Evolutionary conservation across 2,888 invertebrate species (phyloP), one percentile per base, ranked within the genome.

Genomic region (Ormyrus thymus): DNA sequence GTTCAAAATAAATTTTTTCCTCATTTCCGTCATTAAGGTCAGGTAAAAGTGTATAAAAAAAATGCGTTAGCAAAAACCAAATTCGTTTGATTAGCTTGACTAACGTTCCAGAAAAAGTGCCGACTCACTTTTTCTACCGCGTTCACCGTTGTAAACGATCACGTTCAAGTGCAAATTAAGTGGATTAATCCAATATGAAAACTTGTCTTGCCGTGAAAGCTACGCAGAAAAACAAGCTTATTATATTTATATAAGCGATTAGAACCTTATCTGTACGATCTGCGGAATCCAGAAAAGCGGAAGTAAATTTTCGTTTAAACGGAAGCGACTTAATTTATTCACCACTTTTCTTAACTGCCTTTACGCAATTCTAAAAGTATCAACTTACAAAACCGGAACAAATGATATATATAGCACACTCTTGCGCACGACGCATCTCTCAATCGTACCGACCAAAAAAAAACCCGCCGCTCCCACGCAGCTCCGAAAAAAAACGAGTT

Each of bases 231-330:
- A 53, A 53, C 51, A 43, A 46, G 46, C 53, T 9, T 62, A 45
- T 72, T 62, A 53, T 29, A 72, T 72, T 43, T 72, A 15, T 53
- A 72, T 72, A 71, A 71, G 61, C 43, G 59, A 50, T 43, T 43
- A 9, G 59, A 43, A 51, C 45, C 51, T 61, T 51, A n/a, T 8
- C 9, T 29, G 29, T 59, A 58, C n/a, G 56, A 10, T 46, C 10
- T 10, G 58, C 46, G 10, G 13, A 46, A n/a, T 56, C 6, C 0
- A 45, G n/a, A 10, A 11, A 7, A 9, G n/a, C 51, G 51, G 8
- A 62, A 46, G 13, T 1, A 62, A 48, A 6, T 62, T 68, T 68
- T 29, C 29, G 29, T 4, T 29, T 29, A 29, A 29, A 29, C 29
- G 29, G 29, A 29, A 29, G 3, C 29, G 4, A 29, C 29, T 29